Evolutionary conservation across 2,797 vertebrate species (phyloP).

Genomic region (Myotis myotis): DNA sequence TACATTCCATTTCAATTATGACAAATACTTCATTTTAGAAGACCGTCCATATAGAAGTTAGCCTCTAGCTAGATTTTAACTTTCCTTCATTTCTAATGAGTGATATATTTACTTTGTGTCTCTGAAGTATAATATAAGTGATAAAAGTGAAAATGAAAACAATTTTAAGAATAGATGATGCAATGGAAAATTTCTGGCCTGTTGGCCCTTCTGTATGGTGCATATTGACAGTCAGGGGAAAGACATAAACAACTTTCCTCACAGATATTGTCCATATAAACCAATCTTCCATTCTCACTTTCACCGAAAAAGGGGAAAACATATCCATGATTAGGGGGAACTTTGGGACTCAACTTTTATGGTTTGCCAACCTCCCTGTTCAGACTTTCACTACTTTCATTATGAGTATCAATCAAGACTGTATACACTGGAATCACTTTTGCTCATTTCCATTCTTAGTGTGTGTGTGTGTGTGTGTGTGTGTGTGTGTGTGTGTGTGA

Average conservation of each 20-base stretch:
- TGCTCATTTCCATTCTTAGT: slow-evolving; percentile 69
- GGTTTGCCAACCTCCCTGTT: slow-evolving; percentile 75
- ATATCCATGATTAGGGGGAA: slow-evolving; percentile 55
- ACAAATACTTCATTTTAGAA: slow-evolving; percentile 13
- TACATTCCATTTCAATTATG: not conserved
- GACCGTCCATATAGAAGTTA: not conserved
- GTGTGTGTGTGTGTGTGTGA: not conserved
- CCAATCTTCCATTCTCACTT: slow-evolving; percentile 63
- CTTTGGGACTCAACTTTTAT: slow-evolving; percentile 56
- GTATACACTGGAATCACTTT: slow-evolving; percentile 64
- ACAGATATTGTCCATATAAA: slow-evolving; percentile 62
- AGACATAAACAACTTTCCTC: slow-evolving; percentile 71
- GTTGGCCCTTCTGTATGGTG: slow-evolving; percentile 66
- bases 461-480: not conserved
- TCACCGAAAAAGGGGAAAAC: slow-evolving; percentile 46
- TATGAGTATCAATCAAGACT: slow-evolving; percentile 60
- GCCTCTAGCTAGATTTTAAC: slow-evolving; percentile 6
- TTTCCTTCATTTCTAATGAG: slow-evolving; percentile 35
- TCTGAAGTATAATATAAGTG: slow-evolving; percentile 54
- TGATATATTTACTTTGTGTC: not conserved
- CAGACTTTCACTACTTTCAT: slow-evolving; percentile 78
- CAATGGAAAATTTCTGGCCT: slow-evolving; percentile 81
- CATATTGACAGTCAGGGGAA: slow-evolving; percentile 57
- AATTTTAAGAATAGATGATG: slow-evolving; percentile 75
- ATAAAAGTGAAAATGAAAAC: slow-evolving; percentile 81